Percentiles rank a stretch among this genome's conserved stretches.
Evolutionary conservation across 1,140 invertebrate species (phyloP).

Genomic region (Drosophila pectinifera): DNA sequence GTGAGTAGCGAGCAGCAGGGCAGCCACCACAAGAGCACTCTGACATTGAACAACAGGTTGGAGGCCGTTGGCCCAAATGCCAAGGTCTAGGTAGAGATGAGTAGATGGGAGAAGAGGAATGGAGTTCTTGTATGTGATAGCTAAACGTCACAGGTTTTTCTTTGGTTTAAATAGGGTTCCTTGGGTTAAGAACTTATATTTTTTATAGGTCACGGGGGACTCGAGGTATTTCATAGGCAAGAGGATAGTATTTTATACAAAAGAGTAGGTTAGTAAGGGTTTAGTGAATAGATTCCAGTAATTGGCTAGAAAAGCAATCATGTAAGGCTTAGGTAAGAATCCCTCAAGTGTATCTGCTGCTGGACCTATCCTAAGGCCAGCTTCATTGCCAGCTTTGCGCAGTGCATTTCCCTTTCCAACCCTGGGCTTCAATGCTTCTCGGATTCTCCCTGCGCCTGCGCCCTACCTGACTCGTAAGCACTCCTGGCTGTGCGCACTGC

Average conservation of each 20-base stretch:
- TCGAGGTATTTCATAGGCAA: neutral
- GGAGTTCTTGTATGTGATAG: neutral
- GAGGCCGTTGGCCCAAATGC: constrained; percentile 22
- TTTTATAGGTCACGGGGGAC: neutral
- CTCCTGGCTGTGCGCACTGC: constrained; percentile 32
- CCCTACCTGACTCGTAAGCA: constrained; percentile 9
- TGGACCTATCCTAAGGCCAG: constrained; percentile 25
- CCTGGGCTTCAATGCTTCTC: neutral
- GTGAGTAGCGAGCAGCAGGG: constrained; percentile 60
- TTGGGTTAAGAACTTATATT: neutral
- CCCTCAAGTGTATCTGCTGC: neutral
- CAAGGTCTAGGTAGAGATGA: constrained; percentile 20
- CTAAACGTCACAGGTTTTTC: neutral
- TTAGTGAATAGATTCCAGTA: neutral
- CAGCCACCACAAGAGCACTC: constrained; percentile 12
- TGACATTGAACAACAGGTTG: constrained; percentile 49
- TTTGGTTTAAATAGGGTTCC: neutral
- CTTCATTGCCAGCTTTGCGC: constrained; percentile 12
- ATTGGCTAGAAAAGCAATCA: no score
- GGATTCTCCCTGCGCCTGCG: constrained; percentile 37
- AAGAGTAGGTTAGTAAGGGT: neutral
- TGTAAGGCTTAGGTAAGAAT: neutral
- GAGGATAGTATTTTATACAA: neutral
- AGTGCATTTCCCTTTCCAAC: constrained; percentile 11
- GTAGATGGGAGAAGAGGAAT: neutral